Percentiles rank a stretch among this genome's conserved stretches.
Evolutionary conservation across 2,113 vertebrate genomes (phyloP).

Genomic region (Gymnogyps californianus): DNA sequence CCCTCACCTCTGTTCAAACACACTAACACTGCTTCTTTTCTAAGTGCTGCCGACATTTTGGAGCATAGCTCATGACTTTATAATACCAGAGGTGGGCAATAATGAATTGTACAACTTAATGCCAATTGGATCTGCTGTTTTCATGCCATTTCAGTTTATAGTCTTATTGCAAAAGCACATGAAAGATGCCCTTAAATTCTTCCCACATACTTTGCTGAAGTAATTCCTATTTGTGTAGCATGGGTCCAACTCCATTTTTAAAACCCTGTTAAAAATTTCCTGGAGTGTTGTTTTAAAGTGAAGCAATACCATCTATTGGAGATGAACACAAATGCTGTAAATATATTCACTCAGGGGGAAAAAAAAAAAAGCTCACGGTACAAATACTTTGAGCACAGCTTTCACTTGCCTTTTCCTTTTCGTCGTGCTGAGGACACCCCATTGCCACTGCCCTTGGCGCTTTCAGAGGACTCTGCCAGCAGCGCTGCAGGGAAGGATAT

Average conservation of each 20-base stretch:
- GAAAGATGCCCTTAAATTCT: not conserved
- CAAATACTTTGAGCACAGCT: not conserved
- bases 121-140: not conserved
- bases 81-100: not conserved
- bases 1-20: not conserved
- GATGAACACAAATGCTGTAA: not conserved
- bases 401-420: not conserved
- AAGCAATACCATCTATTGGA: not conserved
- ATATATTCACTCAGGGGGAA: not conserved
- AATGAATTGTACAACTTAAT: not conserved
- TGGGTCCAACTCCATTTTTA: not conserved
- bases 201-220: not conserved
- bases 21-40: not conserved
- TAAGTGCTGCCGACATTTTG: not conserved
- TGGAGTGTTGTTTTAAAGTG: not conserved
- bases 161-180: not conserved
- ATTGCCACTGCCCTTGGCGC: not conserved
- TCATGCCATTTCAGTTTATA: not conserved
- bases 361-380: fast-evolving
- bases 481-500: fast-evolving
- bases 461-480: not conserved
- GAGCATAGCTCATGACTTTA: not conserved
- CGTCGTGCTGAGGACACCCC: fast-evolving
- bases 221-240: not conserved
- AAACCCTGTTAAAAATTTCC: not conserved